Percentiles rank a stretch among this genome's conserved stretches.
These are phyloP conservation scores for Pemphredon lugubris DNA, from an alignment of 2,888 invertebrate species.

Conservation along the genomic window DNA sequence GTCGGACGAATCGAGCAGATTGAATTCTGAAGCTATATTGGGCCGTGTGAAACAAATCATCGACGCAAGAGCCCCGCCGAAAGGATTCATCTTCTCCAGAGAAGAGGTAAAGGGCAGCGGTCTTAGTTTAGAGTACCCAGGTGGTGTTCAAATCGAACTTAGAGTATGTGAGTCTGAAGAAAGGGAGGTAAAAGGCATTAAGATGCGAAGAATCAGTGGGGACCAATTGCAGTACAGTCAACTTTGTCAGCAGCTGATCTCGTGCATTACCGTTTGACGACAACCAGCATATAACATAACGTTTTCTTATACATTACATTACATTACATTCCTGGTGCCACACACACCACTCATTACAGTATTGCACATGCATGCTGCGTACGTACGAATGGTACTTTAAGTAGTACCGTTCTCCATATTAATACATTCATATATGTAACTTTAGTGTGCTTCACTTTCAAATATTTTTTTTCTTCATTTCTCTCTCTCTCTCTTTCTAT, in stretches of 20 bases:
- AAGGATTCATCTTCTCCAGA: slow-evolving; percentile 83
- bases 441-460: slow-evolving; percentile 64
- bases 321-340: slow-evolving; percentile 75
- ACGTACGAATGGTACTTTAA: slow-evolving; percentile 65
- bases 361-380: slow-evolving; percentile 75
- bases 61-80: slow-evolving; percentile 89
- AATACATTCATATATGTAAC: slow-evolving; percentile 68
- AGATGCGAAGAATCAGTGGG: slow-evolving; percentile 93
- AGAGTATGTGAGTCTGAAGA: slow-evolving; percentile 89
- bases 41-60: slow-evolving; percentile 91
- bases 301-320: slow-evolving; percentile 65
- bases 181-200: slow-evolving; percentile 90
- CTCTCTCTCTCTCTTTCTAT: no score
- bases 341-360: slow-evolving; percentile 70
- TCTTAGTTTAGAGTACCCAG: slow-evolving; percentile 88
- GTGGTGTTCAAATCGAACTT: slow-evolving; percentile 93
- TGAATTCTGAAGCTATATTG: slow-evolving; percentile 90
- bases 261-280: slow-evolving; percentile 89
- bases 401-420: slow-evolving; percentile 60
- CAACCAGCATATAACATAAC: slow-evolving; percentile 69
- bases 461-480: slow-evolving; percentile 28
- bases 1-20: slow-evolving; percentile 90
- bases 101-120: slow-evolving; percentile 81
- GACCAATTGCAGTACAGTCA: slow-evolving; percentile 94
- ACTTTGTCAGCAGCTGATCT: slow-evolving; percentile 93